Base-by-base conservation (phyloP, 2,888 invertebrate species). In the Nephrotoma guestfalica region DNA sequence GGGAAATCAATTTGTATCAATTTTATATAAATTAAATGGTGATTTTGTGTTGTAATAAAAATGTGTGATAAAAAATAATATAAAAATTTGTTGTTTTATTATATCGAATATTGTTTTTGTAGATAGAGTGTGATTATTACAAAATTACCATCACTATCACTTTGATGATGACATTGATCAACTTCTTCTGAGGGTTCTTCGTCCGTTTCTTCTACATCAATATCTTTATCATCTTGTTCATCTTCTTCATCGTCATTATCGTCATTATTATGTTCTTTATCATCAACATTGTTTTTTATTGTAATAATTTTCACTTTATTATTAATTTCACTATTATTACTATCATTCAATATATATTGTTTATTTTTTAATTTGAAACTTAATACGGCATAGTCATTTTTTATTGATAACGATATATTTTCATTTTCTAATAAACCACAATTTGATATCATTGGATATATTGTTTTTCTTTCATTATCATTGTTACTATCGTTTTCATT, bases 401-500 rank as follows among this genome's bases (percentile, higher is more conserved):
- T 91, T 88, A 91, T 91, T 42, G 91, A 91, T 57, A 91, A 91
- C 86, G 91, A 91, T 88, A 91, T 91, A 84, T 91, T 91, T 87
- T 91, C 91, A 88, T 91, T 91, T 87, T 91, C 91, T 88, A 91
- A 88, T 71, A 91, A 88, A 84, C 91, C 85, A 85, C 85, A 85
- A 18, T 85, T 43, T 18, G 85, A 85, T 85, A 85, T 43, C 43
- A 85, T 43, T n/a, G 84, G 84, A 84, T 84, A 84, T 15, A 84
- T 42, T 84, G 84, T 41, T 84, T 84, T 84, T 15, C 7, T 41
- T 84, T 43, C 43, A 85, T 43, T 43, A 42, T 42, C 43, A 57
- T 83, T 51, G 89, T 92, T 92, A 92, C 92, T 90, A 90, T 89
- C 71, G 30, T 30, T 71, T 71, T 71, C 71, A 18, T 71, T 71